Percentiles rank a stretch among this genome's conserved stretches.
Conservation (phyloP, 2,797 vertebrate genomes). For the Decapterus maruadsi region DNA sequence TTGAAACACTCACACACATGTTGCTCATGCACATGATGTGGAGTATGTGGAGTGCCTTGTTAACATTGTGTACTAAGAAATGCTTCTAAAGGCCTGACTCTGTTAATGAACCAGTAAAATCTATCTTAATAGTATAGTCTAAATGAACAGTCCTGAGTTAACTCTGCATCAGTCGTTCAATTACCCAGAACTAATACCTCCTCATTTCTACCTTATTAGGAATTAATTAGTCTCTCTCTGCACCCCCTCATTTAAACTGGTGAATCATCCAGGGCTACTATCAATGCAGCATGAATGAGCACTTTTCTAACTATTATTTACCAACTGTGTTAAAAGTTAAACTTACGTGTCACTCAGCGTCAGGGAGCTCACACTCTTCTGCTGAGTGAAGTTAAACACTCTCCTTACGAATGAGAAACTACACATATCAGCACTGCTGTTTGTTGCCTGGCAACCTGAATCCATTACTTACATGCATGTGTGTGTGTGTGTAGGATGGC, state of each 20-base stretch:
- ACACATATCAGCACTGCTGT: neutral
- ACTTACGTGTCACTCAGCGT: neutral
- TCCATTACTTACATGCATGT: neutral
- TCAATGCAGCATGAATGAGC: neutral
- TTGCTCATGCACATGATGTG: too few species aligned
- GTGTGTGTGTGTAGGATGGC: neutral
- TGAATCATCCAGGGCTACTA: neutral
- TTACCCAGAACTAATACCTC: constrained; percentile 8
- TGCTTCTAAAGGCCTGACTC: neutral
- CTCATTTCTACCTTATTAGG: constrained; percentile 12
- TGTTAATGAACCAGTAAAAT: neutral
- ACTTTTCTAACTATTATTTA: neutral
- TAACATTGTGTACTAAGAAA: too few species aligned
- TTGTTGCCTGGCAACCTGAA: constrained; percentile 34
- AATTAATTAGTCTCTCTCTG: constrained; percentile 9
- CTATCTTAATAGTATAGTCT: neutral
- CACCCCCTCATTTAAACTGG: neutral
- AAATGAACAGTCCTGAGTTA: constrained; percentile 1
- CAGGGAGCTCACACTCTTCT: neutral
- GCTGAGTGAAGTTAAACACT: neutral
- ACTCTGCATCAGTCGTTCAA: neutral
- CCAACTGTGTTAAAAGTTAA: neutral
- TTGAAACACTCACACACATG: too few species aligned
- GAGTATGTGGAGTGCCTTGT: too few species aligned
- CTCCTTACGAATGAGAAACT: too few species aligned